These are phyloP conservation scores for Pollenia labialis DNA, from an alignment of 2,888 invertebrate species.

Conservation along the genomic window DNA sequence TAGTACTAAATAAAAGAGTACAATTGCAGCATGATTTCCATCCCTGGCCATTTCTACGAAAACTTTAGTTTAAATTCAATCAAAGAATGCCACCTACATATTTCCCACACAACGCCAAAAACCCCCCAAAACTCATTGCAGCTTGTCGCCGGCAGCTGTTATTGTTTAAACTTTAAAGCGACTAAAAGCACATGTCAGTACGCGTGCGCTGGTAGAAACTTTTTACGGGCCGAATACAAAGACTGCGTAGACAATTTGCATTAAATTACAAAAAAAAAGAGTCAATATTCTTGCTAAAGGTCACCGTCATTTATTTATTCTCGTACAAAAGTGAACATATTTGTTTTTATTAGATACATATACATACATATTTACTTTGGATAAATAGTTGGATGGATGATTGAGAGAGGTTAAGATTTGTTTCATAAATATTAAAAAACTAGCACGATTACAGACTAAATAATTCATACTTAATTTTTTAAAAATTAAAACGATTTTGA, in stretches of 20 bases:
- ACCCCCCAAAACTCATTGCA: not conserved
- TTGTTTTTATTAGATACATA: not conserved
- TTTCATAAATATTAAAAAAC: not conserved
- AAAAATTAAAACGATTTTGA: not conserved
- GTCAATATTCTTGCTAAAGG: constrained; percentile 69
- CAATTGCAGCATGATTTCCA: no score
- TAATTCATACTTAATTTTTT: not conserved
- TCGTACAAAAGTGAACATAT: constrained; percentile 1
- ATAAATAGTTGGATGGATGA: not conserved
- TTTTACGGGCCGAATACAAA: constrained; percentile 26
- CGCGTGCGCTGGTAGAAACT: constrained; percentile 55
- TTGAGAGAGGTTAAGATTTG: not conserved
- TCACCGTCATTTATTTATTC: constrained; percentile 46
- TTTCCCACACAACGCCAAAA: not conserved
- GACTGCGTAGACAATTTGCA: constrained; percentile 57
- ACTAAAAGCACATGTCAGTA: constrained; percentile 53
- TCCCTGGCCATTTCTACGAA: no score
- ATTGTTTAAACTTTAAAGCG: constrained; percentile 1
- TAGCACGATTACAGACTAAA: constrained; percentile 1
- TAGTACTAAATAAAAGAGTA: no score
- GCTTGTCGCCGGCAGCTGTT: not conserved
- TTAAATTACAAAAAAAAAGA: constrained; percentile 63
- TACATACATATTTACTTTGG: not conserved
- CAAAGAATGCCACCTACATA: not conserved
- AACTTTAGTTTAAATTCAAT: not conserved